Evolutionary conservation across 2,797 vertebrate genomes (phyloP).

Genomic region (Phoeniculus purpureus): DNA sequence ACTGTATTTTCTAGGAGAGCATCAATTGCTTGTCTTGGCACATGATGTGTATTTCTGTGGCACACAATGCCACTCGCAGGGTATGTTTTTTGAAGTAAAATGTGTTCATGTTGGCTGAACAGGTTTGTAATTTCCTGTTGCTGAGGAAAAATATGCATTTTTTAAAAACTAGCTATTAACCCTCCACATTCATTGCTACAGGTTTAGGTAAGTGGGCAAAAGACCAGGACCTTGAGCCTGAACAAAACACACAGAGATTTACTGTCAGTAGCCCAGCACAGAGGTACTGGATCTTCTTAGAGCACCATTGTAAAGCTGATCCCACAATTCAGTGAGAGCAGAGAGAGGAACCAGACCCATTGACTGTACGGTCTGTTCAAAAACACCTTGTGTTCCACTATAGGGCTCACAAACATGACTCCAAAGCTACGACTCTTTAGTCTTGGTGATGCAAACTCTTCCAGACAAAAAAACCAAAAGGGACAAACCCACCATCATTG

Average conservation of each 20-base stretch:
- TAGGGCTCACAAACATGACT: too few relatives aligned
- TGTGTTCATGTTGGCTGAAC: conserved; percentile 54
- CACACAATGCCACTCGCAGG: conserved; percentile 65
- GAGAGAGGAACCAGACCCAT: background rate
- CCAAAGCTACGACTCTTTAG: too few relatives aligned
- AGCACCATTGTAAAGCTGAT: background rate
- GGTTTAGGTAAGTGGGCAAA: background rate
- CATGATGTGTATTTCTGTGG: conserved; percentile 73
- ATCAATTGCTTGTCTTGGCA: conserved; percentile 78
- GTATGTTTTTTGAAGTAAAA: conserved; percentile 43
- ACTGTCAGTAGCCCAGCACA: background rate
- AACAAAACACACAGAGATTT: background rate
- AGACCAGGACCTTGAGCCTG: background rate
- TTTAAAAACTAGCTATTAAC: conserved; percentile 13
- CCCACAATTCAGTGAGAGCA: background rate
- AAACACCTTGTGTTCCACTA: background rate
- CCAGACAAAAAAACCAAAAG: too few relatives aligned
- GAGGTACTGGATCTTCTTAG: background rate
- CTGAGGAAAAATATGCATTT: background rate
- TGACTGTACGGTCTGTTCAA: background rate
- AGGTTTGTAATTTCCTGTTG: conserved; percentile 56
- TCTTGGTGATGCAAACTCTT: too few relatives aligned
- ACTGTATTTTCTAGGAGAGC: conserved; percentile 74
- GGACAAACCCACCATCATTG: too few relatives aligned
- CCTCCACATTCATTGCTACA: background rate